Base-by-base conservation (phyloP, 2,888 invertebrate species). In the Eurois occulta region DNA sequence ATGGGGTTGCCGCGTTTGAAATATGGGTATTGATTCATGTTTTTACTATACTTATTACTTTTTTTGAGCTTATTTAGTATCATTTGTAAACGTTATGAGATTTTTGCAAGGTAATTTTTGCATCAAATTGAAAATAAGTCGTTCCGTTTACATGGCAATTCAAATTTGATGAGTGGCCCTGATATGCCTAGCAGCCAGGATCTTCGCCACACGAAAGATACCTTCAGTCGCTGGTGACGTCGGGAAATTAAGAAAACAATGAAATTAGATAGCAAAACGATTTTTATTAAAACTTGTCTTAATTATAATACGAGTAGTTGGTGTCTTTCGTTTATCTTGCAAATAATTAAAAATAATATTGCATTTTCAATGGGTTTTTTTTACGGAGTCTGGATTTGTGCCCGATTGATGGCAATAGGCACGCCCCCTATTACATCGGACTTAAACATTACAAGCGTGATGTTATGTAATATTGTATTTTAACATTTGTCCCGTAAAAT, bases 1-100 rank as follows among this genome's bases (percentile, higher is more conserved):
- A 8, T 78, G 48, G 72, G 24, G 58, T 66, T 77, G 71, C 24
- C 55, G 46, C 65, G 4, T 24, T 24, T 8, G 10, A 68, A 78
- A 69, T 67, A 10, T 64, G 21, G 5, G 32, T 38, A 78, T 38
- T n/a, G 38, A 41, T 60, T 4, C 13, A 18, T 62, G 52, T 11
- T 16, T 66, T 46, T 55, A 43, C 21, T n/a, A n/a, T 6, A 65
- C 8, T 35, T 43, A 13, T 28, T 28, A 21, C 10, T 24, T 16
- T 58, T 35, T n/a, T n/a, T 13, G 8, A n/a, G 1, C 6, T 28
- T 32, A 1, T 62, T 62, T n/a, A n/a, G n/a, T n/a, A n/a, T n/a
- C n/a, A n/a, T n/a, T 55, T 43, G 10, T 48, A 4, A 64, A 21
- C 10, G 10, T 2, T 28, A 28, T 35, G 11, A 2, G 21, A 32